Percentiles rank a stretch among this genome's conserved stretches.
Conservation (phyloP, 2,113 vertebrate genomes). For the Gasterosteus aculeatus region DNA sequence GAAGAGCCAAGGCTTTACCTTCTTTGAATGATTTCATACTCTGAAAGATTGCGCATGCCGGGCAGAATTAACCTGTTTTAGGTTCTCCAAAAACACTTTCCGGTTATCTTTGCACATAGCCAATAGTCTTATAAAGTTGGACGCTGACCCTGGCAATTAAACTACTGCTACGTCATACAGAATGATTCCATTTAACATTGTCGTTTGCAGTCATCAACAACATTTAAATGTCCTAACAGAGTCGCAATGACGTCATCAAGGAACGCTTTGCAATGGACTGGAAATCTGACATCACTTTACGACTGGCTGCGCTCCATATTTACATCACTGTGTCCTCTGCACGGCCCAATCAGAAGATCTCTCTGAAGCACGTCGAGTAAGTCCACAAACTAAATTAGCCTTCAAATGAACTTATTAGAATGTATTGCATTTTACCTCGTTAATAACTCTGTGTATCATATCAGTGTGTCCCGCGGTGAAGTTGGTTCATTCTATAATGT, state of each 20-base stretch:
- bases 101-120: background rate
- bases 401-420: conserved; percentile 13
- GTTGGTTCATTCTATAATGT: conserved; percentile 55
- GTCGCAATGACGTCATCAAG: conserved; percentile 96
- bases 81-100: conserved; percentile 1
- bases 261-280: conserved; percentile 94
- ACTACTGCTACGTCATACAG: background rate
- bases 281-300: conserved; percentile 92
- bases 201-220: conserved; percentile 14
- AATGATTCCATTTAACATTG: background rate
- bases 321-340: conserved; percentile 97
- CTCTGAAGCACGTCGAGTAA: conserved; percentile 98
- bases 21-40: conserved; percentile 1
- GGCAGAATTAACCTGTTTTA: background rate
- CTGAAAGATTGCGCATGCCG: background rate
- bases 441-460: conserved; percentile 23
- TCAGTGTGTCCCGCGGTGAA: conserved; percentile 26
- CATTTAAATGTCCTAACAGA: conserved; percentile 78
- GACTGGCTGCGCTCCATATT: conserved; percentile 94
- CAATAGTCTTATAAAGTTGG: background rate
- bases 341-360: conserved; percentile 97
- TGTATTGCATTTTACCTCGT: conserved; percentile 34
- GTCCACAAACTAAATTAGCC: conserved; percentile 65
- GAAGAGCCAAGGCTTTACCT: background rate
- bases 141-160: background rate